These are phyloP conservation scores for Drosophila teissieri DNA, from an alignment of 1,140 invertebrate species.

Conservation along the genomic window DNA sequence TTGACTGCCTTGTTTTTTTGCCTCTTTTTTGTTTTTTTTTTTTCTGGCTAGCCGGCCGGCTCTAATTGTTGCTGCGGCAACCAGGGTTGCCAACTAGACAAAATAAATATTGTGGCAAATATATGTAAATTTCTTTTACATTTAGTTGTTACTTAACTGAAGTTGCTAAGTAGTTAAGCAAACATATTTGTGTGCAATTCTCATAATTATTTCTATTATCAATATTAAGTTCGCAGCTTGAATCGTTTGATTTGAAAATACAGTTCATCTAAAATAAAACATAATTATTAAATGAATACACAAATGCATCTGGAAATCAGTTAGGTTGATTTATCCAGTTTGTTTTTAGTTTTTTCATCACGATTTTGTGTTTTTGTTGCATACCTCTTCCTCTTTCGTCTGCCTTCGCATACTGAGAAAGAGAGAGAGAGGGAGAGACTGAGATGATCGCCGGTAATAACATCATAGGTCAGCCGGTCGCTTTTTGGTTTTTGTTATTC, in stretches of 20 bases:
- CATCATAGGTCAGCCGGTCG: constrained; percentile 74
- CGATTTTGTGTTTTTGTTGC: constrained; percentile 21
- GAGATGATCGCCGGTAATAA: constrained; percentile 64
- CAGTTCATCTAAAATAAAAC: not conserved
- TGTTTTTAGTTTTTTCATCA: constrained; percentile 7
- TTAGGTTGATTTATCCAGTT: not conserved
- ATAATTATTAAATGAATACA: not conserved
- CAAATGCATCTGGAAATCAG: not conserved
- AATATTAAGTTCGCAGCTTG: constrained; percentile 23
- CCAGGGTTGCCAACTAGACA: constrained; percentile 7
- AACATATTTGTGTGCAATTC: not conserved
- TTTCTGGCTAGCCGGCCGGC: constrained; percentile 64
- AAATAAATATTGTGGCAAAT: not conserved
- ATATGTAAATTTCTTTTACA: too few species aligned
- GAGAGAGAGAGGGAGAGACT: constrained; percentile 4
- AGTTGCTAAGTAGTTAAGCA: too few species aligned
- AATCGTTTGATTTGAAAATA: constrained; percentile 13
- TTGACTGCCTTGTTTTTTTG: constrained; percentile 39
- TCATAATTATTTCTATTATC: not conserved
- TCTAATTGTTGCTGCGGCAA: constrained; percentile 31
- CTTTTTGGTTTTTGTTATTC: constrained; percentile 15
- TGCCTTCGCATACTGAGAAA: constrained; percentile 52
- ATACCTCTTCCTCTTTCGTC: constrained; percentile 29
- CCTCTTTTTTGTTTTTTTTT: not conserved
- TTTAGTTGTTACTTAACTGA: too few species aligned